Evolutionary conservation across 2,113 vertebrate species (phyloP).

Genomic region (Pterocles orientalis): DNA sequence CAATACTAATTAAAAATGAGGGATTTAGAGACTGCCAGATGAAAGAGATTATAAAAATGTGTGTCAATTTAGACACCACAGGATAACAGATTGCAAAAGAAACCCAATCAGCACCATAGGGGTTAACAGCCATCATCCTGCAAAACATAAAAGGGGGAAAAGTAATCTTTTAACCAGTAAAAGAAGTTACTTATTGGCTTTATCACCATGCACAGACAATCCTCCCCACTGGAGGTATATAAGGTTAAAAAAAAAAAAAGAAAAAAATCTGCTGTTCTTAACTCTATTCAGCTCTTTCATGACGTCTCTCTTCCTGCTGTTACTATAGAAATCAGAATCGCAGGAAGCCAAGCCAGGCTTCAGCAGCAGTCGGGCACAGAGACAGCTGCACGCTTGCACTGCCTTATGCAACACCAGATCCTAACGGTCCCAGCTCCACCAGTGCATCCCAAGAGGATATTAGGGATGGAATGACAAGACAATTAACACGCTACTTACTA

Average conservation of each 20-base stretch:
- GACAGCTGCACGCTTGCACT: constrained; percentile 22
- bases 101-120: background rate
- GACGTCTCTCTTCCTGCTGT: constrained; percentile 32
- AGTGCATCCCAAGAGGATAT: background rate
- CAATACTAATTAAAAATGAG: background rate
- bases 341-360: constrained; percentile 17
- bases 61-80: background rate
- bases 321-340: constrained; percentile 63
- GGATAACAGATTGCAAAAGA: background rate
- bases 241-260: constrained; percentile 12
- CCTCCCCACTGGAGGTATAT: background rate
- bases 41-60: background rate
- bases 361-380: constrained; percentile 26
- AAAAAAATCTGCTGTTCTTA: background rate
- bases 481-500: background rate
- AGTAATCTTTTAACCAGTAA: background rate
- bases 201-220: background rate
- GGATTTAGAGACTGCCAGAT: background rate
- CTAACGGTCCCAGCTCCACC: constrained; percentile 1
- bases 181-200: background rate
- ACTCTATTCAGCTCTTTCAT: constrained; percentile 36
- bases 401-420: background rate
- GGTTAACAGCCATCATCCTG: background rate
- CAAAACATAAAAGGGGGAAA: background rate
- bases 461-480: background rate